Base-by-base conservation (phyloP, 1,140 invertebrate genomes). In the Zophobas atratus region DNA sequence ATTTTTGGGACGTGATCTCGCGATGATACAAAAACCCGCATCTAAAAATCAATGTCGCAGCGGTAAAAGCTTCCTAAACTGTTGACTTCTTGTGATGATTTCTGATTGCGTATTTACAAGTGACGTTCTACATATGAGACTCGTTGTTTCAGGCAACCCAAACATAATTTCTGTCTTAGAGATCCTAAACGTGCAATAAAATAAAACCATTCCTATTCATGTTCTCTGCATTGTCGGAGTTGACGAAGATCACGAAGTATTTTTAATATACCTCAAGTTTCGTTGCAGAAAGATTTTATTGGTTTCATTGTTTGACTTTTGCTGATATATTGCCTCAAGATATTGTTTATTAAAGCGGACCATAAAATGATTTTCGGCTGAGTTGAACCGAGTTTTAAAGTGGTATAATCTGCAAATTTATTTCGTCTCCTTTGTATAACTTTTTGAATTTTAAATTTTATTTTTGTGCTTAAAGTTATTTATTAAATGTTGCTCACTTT, bases 251-350 rank as follows among this genome's bases (percentile, higher is more conserved):
- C n/a, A 57, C 55, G 55, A 57, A 34, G 20, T 57, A 57, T 57
- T 57, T 57, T 57, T 57, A 57, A 57, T 57, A 57, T 57, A 57
- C 55, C 55, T 57, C 55, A 57, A 57, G 55, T 33, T 34, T 57
- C 55, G 55, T 57, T 57, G 55, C 55, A 57, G 55, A 57, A 1
- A 33, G 32, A 57, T 57, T 57, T 57, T 57, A 57, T 57, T 57
- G 55, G 55, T 57, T 57, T 57, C 34, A 57, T 57, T 57, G 55
- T 57, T 57, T 57, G 55, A 57, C 55, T 57, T 57, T 57, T 57
- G 55, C 34, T 57, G 55, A 57, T 57, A 33, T 33, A 57, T 57
- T 57, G 55, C 55, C 34, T 33, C 55, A 57, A 57, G 55, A 57
- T 33, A 6, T 57, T 57, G 33, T 57, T 57, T 57, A 33, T 33